phyloP scores from a whole-genome alignment of 2,888 invertebrate genomes.

The Drosophila eohydei region DNA sequence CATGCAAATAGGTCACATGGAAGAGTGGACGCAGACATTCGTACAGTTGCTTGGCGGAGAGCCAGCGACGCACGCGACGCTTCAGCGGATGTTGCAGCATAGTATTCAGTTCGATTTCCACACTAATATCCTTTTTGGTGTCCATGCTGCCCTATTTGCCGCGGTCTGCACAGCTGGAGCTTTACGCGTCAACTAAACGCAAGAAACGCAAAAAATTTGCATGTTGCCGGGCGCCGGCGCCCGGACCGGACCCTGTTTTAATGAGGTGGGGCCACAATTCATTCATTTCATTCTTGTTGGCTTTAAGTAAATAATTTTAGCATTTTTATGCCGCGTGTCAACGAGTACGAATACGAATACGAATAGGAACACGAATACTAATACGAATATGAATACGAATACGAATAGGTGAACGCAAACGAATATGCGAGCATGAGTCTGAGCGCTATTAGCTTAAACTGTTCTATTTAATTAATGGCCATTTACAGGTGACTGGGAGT shows the following conservation, averaged over 20 bases:
- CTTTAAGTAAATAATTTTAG: conserved; percentile 63
- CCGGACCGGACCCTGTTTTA: conserved; percentile 2
- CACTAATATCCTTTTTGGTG: conserved; percentile 37
- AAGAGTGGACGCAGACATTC: conserved; percentile 81
- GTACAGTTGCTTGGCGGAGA: conserved; percentile 80
- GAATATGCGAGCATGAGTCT: neutral
- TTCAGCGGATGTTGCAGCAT: conserved; percentile 42
- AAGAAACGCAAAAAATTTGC: conserved; percentile 49
- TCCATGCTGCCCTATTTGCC: conserved; percentile 45
- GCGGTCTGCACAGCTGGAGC: conserved; percentile 54
- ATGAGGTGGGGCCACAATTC: conserved; percentile 46
- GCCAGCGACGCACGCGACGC: conserved; percentile 59
- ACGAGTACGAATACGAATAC: conserved; percentile 9
- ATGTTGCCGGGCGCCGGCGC: conserved; percentile 34
- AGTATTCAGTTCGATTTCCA: conserved; percentile 23
- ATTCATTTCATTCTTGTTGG: conserved; percentile 32
- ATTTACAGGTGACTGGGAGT: conserved; percentile 20
- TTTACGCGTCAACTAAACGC: conserved; percentile 64
- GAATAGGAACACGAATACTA: neutral
- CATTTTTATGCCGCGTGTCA: conserved; percentile 59
- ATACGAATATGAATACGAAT: neutral
- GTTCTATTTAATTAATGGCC: conserved; percentile 67
- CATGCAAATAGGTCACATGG: conserved; percentile 75
- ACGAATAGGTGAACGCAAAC: neutral
- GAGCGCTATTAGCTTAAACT: conserved; percentile 55